Evolutionary conservation across 2,113 vertebrate species (phyloP).

Genomic region (Cyprinodon tularosa): DNA sequence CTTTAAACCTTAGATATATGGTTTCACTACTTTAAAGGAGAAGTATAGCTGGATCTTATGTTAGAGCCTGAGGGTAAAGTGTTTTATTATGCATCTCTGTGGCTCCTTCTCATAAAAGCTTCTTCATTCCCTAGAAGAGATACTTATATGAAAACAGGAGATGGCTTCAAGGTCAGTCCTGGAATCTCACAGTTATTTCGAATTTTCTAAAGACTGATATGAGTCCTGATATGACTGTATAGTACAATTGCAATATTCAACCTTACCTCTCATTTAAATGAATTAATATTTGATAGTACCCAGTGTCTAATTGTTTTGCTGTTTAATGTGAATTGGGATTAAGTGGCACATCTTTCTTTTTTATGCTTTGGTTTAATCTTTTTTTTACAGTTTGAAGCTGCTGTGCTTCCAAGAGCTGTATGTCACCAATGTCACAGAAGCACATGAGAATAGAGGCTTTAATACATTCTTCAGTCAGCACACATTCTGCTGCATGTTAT

Average conservation of each 20-base stretch:
- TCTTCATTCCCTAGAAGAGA: not conserved
- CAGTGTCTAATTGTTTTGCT: not conserved
- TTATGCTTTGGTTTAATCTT: not conserved
- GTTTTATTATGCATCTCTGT: not conserved
- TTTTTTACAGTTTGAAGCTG: not conserved
- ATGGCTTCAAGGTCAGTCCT: not conserved
- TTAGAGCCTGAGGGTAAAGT: not conserved
- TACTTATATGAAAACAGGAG: not conserved
- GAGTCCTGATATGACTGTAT: not conserved
- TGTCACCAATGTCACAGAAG: not conserved
- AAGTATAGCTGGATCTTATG: not conserved
- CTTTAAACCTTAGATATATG: too few relatives aligned
- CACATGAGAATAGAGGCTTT: not conserved
- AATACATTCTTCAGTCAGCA: not conserved
- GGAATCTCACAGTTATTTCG: not conserved
- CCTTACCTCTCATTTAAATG: not conserved
- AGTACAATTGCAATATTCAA: not conserved
- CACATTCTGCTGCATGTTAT: not conserved
- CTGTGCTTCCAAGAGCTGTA: not conserved
- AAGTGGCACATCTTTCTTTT: not conserved
- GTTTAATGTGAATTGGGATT: not conserved
- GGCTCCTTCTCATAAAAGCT: not conserved
- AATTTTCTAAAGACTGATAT: not conserved
- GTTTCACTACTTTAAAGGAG: not conserved
- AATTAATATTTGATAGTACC: not conserved